Percentiles rank a stretch among this genome's conserved stretches.
Conservation (phyloP, 2,113 vertebrate species). For the Eptesicus fuscus region DNA sequence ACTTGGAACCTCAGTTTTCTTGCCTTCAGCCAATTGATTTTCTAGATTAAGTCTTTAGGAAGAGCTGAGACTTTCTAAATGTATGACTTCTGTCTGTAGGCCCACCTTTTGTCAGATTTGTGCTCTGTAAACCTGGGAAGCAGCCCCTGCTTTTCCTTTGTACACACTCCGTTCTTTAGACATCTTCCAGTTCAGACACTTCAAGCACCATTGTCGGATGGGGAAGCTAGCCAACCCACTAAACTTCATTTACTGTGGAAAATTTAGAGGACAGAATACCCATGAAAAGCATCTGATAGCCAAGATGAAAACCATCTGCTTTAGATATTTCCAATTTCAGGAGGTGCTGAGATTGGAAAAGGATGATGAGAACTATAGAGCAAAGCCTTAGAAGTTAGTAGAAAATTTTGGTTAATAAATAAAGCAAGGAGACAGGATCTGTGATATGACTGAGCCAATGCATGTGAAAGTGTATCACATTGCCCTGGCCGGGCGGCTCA, state of each 20-base stretch:
- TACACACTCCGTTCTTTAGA: not conserved
- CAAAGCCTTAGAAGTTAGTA: not conserved
- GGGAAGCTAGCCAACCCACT: not conserved
- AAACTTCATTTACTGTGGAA: not conserved
- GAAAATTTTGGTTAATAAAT: not conserved
- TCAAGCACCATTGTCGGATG: not conserved
- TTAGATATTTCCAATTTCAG: not conserved
- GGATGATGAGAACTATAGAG: not conserved
- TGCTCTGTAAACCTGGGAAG: not conserved
- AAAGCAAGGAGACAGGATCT: not conserved
- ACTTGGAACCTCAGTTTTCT: not conserved
- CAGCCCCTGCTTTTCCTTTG: fast-evolving
- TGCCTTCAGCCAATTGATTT: not conserved
- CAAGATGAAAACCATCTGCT: not conserved
- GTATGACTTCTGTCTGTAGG: not conserved
- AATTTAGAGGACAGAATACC: not conserved
- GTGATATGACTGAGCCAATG: not conserved
- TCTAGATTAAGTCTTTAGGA: not conserved
- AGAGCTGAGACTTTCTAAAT: not conserved
- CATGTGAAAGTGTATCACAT: not conserved
- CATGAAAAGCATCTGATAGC: not conserved
- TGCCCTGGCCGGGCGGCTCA: too few species aligned
- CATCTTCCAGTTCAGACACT: not conserved
- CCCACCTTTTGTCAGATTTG: not conserved
- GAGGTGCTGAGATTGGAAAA: not conserved